Conservation (phyloP, 2,888 invertebrate genomes). For the Ecdyonurus torrentis region DNA sequence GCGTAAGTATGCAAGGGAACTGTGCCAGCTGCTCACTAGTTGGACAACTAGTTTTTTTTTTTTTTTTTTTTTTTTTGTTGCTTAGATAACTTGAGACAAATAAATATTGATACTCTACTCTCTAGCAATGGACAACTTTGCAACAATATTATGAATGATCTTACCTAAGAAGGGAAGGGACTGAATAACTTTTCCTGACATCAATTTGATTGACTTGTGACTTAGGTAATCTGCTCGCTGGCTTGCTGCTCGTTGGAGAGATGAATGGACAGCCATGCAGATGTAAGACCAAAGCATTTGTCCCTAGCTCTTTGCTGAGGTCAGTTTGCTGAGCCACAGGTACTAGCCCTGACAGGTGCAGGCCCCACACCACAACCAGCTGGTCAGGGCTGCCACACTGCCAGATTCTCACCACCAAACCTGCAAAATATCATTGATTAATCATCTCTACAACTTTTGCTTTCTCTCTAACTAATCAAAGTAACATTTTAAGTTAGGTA, state of each 20-base stretch:
- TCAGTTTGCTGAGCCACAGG: slow-evolving; percentile 38
- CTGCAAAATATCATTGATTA: slow-evolving; percentile 14
- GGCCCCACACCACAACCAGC: slow-evolving; percentile 65
- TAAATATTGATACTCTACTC: not conserved
- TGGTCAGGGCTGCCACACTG: slow-evolving; percentile 16
- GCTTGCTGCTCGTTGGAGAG: slow-evolving; percentile 28
- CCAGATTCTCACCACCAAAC: slow-evolving; percentile 33
- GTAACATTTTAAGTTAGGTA: no score
- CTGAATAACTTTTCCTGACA: slow-evolving; percentile 53
- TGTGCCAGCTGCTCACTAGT: no score
- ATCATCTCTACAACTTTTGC: not conserved
- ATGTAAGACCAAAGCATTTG: slow-evolving; percentile 65
- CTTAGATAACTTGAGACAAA: not conserved
- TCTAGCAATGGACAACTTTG: not conserved
- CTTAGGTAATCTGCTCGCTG: slow-evolving; percentile 22
- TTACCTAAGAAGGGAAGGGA: slow-evolving; percentile 45
- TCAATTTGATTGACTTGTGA: slow-evolving; percentile 35
- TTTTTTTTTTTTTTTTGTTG: no score
- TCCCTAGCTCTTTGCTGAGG: slow-evolving; percentile 41
- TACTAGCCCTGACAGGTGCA: slow-evolving; percentile 68
- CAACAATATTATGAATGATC: not conserved
- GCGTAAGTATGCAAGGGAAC: no score
- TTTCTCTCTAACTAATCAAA: not conserved
- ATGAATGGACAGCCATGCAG: slow-evolving; percentile 70
- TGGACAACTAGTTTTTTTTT: no score